Conservation (phyloP, 2,797 vertebrate genomes). For the Nasua narica region DNA sequence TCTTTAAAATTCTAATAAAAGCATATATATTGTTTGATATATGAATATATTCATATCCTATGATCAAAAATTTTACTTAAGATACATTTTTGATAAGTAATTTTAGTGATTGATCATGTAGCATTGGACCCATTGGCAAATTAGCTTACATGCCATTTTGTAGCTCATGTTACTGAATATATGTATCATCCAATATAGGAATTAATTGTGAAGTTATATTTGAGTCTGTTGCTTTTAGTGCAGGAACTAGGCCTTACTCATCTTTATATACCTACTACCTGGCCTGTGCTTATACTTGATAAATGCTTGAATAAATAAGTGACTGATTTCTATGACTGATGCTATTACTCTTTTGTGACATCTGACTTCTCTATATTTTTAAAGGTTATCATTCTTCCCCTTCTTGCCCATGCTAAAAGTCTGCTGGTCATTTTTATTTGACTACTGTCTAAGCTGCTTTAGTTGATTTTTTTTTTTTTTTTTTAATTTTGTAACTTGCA, state of each 20-base stretch:
- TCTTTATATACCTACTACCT: not conserved
- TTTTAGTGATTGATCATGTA: not conserved
- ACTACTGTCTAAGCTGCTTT: not conserved
- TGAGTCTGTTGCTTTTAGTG: not conserved
- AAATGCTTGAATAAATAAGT: not conserved
- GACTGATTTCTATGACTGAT: not conserved
- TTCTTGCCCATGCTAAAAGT: not conserved
- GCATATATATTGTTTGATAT: not conserved
- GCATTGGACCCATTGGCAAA: not conserved
- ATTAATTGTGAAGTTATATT: not conserved
- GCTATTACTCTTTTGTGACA: not conserved
- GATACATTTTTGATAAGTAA: conserved; percentile 24
- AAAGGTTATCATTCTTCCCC: not conserved
- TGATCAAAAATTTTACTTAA: not conserved
- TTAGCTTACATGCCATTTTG: not conserved
- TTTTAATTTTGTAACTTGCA: not conserved
- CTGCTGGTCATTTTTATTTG: not conserved
- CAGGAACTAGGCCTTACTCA: not conserved
- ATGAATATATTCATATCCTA: not conserved
- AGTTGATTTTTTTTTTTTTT: not conserved
- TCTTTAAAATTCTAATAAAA: conserved; percentile 27
- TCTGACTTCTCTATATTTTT: not conserved
- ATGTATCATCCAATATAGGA: not conserved
- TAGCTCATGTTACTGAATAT: not conserved
- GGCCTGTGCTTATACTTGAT: not conserved